Evolutionary conservation across 2,888 invertebrate genomes (phyloP).

Genomic region (Minunthozetes semirufus): DNA sequence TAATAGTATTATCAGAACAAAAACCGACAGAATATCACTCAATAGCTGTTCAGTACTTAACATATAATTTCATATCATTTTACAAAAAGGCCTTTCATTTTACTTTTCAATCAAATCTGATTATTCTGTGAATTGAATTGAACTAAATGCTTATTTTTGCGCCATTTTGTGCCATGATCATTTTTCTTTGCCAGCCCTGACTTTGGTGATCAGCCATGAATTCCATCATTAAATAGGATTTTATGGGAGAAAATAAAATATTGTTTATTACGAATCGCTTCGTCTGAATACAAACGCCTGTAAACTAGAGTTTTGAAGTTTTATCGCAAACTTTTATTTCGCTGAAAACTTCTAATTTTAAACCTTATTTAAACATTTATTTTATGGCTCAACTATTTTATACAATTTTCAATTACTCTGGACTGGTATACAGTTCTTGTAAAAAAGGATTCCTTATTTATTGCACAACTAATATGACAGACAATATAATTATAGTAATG

Average conservation of each 20-base stretch:
- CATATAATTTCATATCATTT: conserved; percentile 14
- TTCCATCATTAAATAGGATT: too few species aligned
- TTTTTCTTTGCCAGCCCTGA: too few species aligned
- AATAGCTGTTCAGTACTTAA: not conserved
- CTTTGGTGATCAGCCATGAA: too few species aligned
- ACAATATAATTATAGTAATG: conserved; percentile 27
- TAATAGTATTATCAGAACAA: not conserved
- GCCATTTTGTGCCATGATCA: too few species aligned
- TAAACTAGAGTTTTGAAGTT: too few species aligned
- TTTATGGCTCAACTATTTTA: not conserved
- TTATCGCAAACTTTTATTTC: too few species aligned
- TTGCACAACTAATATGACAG: not conserved
- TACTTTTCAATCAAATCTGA: not conserved
- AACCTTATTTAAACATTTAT: not conserved
- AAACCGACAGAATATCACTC: not conserved
- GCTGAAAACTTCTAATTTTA: not conserved
- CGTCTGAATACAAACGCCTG: too few species aligned
- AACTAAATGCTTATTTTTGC: not conserved
- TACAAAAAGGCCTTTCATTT: not conserved
- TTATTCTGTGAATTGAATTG: not conserved
- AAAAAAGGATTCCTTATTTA: not conserved
- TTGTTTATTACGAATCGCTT: too few species aligned
- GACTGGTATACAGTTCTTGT: not conserved
- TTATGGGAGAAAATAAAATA: too few species aligned
- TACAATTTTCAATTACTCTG: not conserved